These are phyloP conservation scores for Isichthys henryi DNA, from an alignment of 2,113 vertebrate genomes.

Conservation along the genomic window DNA sequence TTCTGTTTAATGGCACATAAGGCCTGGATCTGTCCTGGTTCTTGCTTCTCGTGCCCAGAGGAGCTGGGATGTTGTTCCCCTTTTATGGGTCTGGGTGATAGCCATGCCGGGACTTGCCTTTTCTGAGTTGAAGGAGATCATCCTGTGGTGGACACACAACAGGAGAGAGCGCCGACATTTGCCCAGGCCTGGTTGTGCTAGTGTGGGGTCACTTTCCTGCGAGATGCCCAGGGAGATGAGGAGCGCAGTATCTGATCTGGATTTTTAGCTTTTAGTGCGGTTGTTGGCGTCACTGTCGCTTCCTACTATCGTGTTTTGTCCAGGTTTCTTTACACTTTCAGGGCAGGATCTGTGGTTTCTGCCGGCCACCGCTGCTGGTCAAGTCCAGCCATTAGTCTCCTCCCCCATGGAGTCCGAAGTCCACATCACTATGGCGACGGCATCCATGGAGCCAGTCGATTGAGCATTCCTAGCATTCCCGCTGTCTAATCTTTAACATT, in stretches of 20 bases:
- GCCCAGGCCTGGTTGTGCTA: not conserved
- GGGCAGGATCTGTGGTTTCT: not conserved
- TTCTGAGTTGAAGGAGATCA: not conserved
- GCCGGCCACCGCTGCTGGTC: not conserved
- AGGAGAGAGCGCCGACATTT: not conserved
- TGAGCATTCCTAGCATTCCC: constrained; percentile 71
- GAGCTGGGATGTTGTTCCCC: not conserved
- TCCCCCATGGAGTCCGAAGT: constrained; percentile 54
- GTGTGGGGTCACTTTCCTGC: not conserved
- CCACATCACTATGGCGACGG: constrained; percentile 48
- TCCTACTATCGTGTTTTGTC: not conserved
- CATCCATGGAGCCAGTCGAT: constrained; percentile 43
- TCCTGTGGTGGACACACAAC: not conserved
- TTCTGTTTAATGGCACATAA: not conserved
- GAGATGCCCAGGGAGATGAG: not conserved
- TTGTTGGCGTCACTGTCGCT: not conserved
- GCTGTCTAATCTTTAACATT: constrained; percentile 54
- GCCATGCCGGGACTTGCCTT: not conserved
- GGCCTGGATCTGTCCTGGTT: not conserved
- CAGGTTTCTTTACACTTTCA: not conserved
- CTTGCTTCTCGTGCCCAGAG: not conserved
- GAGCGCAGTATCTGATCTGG: not conserved
- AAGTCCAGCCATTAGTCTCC: not conserved
- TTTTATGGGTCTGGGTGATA: not conserved
- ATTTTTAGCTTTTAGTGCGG: not conserved